These are phyloP conservation scores for Blastomussa wellsi DNA, from an alignment of 92 coral and sea anemone species.

Conservation along the genomic window DNA sequence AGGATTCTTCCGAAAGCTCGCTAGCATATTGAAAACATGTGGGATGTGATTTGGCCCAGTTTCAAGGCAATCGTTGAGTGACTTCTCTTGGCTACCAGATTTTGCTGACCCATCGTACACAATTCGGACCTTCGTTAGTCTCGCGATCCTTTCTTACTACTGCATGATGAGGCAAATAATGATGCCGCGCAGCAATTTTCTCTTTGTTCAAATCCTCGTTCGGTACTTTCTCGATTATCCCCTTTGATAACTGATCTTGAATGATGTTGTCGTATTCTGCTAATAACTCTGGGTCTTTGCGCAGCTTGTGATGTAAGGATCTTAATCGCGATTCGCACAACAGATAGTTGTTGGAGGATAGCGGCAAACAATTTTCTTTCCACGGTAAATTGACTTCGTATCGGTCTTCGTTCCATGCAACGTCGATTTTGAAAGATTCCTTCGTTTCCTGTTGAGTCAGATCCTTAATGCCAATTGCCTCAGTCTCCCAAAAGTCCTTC, in stretches of 20 bases:
- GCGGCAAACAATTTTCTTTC: constrained; percentile 12
- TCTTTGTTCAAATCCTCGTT: neutral
- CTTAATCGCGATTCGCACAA: neutral
- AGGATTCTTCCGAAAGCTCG: constrained; percentile 22
- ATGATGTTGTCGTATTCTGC: constrained; percentile 28
- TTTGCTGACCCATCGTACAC: constrained; percentile 52
- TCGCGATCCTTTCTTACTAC: constrained; percentile 44
- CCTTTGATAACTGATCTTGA: constrained; percentile 31
- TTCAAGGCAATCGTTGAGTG: constrained; percentile 46
- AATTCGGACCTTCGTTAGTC: constrained; percentile 45
- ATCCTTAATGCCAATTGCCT: constrained; percentile 8
- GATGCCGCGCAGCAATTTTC: constrained; percentile 14
- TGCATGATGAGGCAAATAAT: constrained; percentile 49
- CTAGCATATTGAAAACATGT: constrained; percentile 39
- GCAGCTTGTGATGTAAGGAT: constrained; percentile 21
- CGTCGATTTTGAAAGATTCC: neutral
- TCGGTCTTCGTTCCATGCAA: constrained; percentile 16
- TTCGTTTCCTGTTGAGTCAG: constrained; percentile 4
- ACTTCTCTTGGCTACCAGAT: neutral
- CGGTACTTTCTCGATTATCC: constrained; percentile 25
- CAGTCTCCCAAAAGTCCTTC: constrained; percentile 17
- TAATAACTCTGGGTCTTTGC: constrained; percentile 10
- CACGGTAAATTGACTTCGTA: constrained; percentile 45
- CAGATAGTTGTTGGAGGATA: constrained; percentile 1
- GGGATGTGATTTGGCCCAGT: constrained; percentile 43